These are phyloP conservation scores for Epinephelus lanceolatus DNA, from an alignment of 2,113 vertebrate genomes.

Conservation along the genomic window DNA sequence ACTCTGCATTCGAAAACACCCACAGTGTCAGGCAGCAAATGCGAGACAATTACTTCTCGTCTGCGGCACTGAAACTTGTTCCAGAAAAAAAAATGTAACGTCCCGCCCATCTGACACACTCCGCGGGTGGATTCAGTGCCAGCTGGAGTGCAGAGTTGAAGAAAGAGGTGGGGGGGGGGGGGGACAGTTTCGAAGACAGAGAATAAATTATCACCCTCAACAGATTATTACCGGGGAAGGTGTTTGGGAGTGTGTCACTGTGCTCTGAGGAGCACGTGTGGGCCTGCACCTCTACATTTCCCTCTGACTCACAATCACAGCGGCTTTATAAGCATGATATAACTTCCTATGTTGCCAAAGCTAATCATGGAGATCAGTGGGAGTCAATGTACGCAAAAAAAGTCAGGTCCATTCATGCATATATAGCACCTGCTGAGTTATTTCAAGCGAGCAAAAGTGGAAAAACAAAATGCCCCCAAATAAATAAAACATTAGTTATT, in stretches of 20 bases:
- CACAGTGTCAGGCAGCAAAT: constrained; percentile 65
- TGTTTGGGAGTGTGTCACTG: constrained; percentile 59
- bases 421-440: constrained; percentile 7
- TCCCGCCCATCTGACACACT: constrained; percentile 66
- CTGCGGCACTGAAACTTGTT: constrained; percentile 61
- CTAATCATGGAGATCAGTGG: constrained; percentile 8
- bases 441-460: neutral
- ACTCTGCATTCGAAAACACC: constrained; percentile 63
- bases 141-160: constrained; percentile 64
- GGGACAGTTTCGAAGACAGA: constrained; percentile 47
- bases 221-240: constrained; percentile 68
- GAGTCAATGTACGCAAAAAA: constrained; percentile 5
- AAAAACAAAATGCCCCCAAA: neutral
- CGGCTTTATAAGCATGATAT: neutral
- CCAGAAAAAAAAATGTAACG: constrained; percentile 39
- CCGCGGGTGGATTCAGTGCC: constrained; percentile 57
- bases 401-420: constrained; percentile 13
- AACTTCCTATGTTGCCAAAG: constrained; percentile 13
- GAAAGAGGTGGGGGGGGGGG: neutral
- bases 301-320: constrained; percentile 20
- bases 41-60: constrained; percentile 67
- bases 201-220: constrained; percentile 77
- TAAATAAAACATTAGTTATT: neutral
- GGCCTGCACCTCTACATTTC: constrained; percentile 49
- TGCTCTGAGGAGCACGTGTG: constrained; percentile 54